Conservation (phyloP, 2,797 vertebrate species). For the Eurystomus glaucurus region DNA sequence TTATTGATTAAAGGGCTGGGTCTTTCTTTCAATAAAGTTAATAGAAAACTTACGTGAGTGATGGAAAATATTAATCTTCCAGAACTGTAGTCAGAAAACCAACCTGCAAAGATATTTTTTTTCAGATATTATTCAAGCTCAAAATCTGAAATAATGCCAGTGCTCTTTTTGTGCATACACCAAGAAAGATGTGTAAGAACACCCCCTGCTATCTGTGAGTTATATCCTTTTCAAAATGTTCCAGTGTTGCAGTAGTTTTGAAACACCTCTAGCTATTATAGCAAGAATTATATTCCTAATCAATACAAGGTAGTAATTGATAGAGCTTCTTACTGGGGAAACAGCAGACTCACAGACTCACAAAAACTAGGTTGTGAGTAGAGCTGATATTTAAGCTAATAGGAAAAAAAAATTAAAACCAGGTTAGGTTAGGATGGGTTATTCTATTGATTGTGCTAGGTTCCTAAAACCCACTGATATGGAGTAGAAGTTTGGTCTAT, state of each 20-base stretch:
- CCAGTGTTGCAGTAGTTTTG: neutral
- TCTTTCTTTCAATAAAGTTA: neutral
- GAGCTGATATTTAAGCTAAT: neutral
- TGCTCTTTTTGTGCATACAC: neutral
- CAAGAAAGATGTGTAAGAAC: neutral
- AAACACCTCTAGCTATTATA: neutral
- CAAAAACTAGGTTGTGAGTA: neutral
- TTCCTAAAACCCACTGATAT: neutral
- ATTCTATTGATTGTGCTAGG: neutral
- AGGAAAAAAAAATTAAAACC: neutral
- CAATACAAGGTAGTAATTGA: neutral
- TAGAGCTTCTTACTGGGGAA: neutral
- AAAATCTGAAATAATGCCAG: neutral
- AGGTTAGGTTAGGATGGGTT: neutral
- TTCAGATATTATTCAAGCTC: neutral
- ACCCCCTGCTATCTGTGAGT: neutral
- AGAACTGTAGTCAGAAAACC: neutral
- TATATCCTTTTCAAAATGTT: neutral
- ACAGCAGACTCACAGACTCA: neutral
- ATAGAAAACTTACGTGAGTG: neutral
- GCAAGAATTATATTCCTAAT: neutral
- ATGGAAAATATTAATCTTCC: neutral
- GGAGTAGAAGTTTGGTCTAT: neutral
- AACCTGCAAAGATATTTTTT: neutral
- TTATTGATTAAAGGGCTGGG: neutral